Percentiles rank a stretch among this genome's conserved stretches.
phyloP scores from a whole-genome alignment of 2,797 vertebrate species.

The Sebastes cheni region DNA sequence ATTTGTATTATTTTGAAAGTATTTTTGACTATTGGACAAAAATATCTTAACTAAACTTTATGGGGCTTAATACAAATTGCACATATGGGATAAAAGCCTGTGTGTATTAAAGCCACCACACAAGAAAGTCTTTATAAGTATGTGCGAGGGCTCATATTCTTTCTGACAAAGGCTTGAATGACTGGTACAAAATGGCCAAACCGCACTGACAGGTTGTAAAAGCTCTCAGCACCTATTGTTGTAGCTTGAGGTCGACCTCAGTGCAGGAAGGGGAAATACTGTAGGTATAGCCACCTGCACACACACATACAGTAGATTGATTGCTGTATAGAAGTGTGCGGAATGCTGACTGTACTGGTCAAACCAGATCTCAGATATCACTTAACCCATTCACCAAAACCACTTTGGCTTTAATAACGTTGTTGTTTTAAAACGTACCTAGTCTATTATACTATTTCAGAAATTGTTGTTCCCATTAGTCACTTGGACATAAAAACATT shows the following conservation, averaged over 20 bases:
- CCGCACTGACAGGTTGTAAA: constrained; percentile 45
- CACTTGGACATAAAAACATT: too few relatives aligned
- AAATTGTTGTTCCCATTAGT: too few relatives aligned
- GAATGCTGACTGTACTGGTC: constrained; percentile 51
- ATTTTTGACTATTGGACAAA: not conserved
- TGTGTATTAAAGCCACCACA: not conserved
- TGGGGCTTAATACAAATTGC: not conserved
- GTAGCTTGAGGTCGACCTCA: constrained; percentile 47
- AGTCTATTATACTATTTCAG: not conserved
- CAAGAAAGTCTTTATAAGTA: constrained; percentile 2
- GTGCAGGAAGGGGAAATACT: constrained; percentile 30
- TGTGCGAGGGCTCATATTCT: not conserved
- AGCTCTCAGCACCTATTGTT: constrained; percentile 31
- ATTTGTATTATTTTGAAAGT: not conserved
- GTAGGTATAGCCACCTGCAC: constrained; percentile 25
- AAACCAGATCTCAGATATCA: constrained; percentile 38
- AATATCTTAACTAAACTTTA: not conserved
- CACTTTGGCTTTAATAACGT: not conserved
- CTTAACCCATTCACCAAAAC: not conserved
- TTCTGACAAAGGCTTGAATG: constrained; percentile 30
- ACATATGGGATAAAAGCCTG: not conserved
- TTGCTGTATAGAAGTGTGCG: constrained; percentile 3
- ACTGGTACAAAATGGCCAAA: constrained; percentile 30
- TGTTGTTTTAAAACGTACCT: not conserved
- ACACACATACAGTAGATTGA: constrained; percentile 32